Conservation (phyloP, 2,888 invertebrate genomes). For the Conchocele bisecta region DNA sequence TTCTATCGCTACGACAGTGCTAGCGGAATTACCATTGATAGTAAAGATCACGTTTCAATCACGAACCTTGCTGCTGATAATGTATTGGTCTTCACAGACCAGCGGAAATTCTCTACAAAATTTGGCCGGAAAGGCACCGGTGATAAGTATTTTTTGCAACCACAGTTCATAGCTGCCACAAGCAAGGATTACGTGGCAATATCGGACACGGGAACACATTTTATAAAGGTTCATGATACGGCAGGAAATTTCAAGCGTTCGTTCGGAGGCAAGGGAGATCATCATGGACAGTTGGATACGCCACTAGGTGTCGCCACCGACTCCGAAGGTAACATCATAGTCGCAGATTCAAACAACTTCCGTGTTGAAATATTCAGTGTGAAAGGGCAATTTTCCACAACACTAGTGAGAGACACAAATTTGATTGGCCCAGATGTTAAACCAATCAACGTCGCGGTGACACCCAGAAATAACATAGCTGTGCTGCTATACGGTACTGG, state of each 20-base stretch:
- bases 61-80: conserved; percentile 69
- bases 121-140: conserved; percentile 77
- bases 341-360: conserved; percentile 77
- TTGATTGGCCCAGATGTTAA: conserved; percentile 67
- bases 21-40: conserved; percentile 69
- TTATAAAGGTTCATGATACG: conserved; percentile 70
- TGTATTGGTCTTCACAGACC: conserved; percentile 72
- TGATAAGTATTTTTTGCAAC: conserved; percentile 69
- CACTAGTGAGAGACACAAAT: conserved; percentile 67
- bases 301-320: conserved; percentile 77
- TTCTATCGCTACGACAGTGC: conserved; percentile 70
- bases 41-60: conserved; percentile 65
- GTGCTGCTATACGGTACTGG: conserved; percentile 72
- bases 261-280: conserved; percentile 67
- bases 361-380: conserved; percentile 74
- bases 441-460: conserved; percentile 75
- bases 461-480: conserved; percentile 66
- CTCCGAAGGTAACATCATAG: conserved; percentile 71
- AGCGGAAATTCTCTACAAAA: conserved; percentile 70
- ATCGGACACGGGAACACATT: conserved; percentile 72
- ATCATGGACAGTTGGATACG: conserved; percentile 65
- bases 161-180: conserved; percentile 71
- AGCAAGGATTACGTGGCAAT: conserved; percentile 74
- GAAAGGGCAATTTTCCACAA: conserved; percentile 67
- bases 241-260: conserved; percentile 72